Conservation (phyloP, 2,797 vertebrate species). For the Caiman crocodilus region DNA sequence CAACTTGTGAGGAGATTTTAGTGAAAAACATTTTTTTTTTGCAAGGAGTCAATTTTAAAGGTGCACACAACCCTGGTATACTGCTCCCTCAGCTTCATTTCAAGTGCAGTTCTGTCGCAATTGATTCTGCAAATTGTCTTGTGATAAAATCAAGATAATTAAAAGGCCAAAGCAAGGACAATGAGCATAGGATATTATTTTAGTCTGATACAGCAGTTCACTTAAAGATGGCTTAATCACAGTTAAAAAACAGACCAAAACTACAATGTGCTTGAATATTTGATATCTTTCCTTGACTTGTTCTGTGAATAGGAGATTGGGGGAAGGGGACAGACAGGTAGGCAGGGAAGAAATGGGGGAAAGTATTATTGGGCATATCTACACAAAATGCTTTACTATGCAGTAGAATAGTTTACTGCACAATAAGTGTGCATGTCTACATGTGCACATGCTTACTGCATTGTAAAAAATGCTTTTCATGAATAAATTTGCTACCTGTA, state of each 20-base stretch:
- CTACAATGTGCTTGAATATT: not conserved
- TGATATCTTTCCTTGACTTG: not conserved
- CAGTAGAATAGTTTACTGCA: too few species aligned
- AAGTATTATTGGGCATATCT: not conserved
- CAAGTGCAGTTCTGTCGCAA: not conserved
- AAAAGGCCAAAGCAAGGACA: not conserved
- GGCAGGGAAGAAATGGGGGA: not conserved
- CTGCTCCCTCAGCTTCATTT: not conserved
- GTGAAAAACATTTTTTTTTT: slow-evolving; percentile 26
- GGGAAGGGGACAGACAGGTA: not conserved
- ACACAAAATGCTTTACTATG: too few species aligned
- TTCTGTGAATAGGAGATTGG: not conserved
- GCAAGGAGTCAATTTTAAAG: not conserved
- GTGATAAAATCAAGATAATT: not conserved
- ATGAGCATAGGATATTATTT: not conserved
- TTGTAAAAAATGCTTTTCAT: too few species aligned
- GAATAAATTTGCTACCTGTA: too few species aligned
- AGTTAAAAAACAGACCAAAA: not conserved
- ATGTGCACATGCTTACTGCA: too few species aligned
- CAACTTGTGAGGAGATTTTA: slow-evolving; percentile 9
- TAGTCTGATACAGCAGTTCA: not conserved
- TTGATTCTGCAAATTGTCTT: not conserved
- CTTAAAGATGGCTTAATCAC: not conserved
- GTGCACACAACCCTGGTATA: not conserved
- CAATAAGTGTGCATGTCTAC: too few species aligned